These are phyloP conservation scores for Corydoras maculifer DNA, from an alignment of 2,113 vertebrate species.

Conservation along the genomic window DNA sequence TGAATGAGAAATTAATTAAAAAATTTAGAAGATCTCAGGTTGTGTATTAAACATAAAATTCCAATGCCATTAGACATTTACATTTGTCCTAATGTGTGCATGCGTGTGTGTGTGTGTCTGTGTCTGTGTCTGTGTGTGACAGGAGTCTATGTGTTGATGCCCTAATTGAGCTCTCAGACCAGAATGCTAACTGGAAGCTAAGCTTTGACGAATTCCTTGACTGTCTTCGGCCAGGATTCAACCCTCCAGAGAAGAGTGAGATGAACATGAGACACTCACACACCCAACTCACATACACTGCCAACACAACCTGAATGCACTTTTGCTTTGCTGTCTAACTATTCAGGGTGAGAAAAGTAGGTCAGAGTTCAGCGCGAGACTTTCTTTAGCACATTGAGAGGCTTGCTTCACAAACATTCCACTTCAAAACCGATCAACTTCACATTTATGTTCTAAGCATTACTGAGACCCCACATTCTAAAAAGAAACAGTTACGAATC, in stretches of 20 bases:
- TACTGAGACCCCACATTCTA: no score
- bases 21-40: no score
- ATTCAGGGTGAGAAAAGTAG: slow-evolving; percentile 30
- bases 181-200: slow-evolving; percentile 97
- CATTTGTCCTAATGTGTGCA: not conserved
- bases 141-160: slow-evolving; percentile 96
- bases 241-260: slow-evolving; percentile 94
- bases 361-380: slow-evolving; percentile 37
- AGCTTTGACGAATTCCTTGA: slow-evolving; percentile 96
- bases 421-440: no score
- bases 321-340: slow-evolving; percentile 9
- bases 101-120: slow-evolving; percentile 13
- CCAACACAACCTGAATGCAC: not conserved
- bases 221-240: slow-evolving; percentile 91
- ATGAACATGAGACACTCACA: not conserved
- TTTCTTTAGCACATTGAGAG: not conserved
- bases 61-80: not conserved
- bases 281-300: not conserved
- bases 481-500: no score
- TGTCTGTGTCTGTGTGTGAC: slow-evolving; percentile 23
- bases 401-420: no score
- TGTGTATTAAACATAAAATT: no score
- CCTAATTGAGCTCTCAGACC: slow-evolving; percentile 96
- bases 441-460: no score
- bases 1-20: no score